Percentiles rank a stretch among this genome's conserved stretches.
Evolutionary conservation across 2,113 vertebrate species (phyloP).

Genomic region (Coptodon rendalli): DNA sequence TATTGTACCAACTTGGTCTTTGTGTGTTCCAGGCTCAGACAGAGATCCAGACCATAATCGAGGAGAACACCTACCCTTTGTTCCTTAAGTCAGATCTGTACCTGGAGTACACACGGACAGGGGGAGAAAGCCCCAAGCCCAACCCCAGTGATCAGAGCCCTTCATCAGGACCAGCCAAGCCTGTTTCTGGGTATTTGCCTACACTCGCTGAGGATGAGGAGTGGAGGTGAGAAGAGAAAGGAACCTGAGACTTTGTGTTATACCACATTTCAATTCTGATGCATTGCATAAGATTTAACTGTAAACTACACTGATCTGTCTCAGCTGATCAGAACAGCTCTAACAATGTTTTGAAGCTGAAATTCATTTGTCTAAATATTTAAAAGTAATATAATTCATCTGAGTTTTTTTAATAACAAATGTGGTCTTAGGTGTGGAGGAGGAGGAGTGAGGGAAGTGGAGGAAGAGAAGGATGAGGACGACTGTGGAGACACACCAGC

Average conservation of each 20-base stretch:
- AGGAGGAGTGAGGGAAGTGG: conserved; percentile 15
- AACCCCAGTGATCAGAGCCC: conserved; percentile 84
- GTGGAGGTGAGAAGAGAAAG: conserved; percentile 78
- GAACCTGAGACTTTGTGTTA: conserved; percentile 54
- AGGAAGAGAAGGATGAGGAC: conserved; percentile 55
- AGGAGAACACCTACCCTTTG: conserved; percentile 93
- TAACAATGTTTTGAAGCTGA: neutral
- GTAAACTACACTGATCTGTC: neutral
- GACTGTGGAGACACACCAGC: conserved; percentile 65
- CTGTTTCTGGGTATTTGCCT: conserved; percentile 82
- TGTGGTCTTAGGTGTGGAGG: conserved; percentile 42
- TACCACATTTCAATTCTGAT: neutral
- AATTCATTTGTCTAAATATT: neutral
- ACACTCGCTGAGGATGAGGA: conserved; percentile 91
- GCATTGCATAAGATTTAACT: neutral
- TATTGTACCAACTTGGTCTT: neutral
- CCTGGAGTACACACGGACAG: conserved; percentile 87
- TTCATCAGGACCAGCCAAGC: conserved; percentile 82
- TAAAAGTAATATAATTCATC: neutral
- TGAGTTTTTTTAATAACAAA: neutral
- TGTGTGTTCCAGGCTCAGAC: conserved; percentile 81
- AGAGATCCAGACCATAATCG: conserved; percentile 90
- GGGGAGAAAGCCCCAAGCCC: conserved; percentile 89
- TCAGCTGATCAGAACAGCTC: neutral
- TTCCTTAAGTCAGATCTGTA: conserved; percentile 96